Conservation (phyloP, 2,113 vertebrate genomes). For the Oophaga pumilio region DNA sequence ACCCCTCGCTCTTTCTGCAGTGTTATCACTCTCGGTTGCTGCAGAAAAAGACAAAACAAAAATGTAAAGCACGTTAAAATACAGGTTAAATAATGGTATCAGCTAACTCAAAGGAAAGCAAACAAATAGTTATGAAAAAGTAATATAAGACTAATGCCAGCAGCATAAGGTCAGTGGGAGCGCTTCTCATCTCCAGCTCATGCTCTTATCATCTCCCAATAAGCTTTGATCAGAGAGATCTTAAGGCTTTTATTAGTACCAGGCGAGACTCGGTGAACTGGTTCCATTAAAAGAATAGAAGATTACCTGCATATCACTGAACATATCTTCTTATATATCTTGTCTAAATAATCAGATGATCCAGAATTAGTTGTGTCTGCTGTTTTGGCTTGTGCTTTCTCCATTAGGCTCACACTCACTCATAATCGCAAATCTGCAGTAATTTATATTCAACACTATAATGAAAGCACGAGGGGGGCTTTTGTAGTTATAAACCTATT, state of each 20-base stretch:
- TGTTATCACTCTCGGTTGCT: neutral
- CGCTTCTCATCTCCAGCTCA: neutral
- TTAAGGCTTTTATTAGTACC: neutral
- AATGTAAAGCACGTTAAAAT: neutral
- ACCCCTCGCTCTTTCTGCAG: too few relatives aligned
- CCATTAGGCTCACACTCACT: neutral
- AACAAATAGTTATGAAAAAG: neutral
- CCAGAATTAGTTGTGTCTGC: neutral
- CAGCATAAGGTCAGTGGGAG: neutral
- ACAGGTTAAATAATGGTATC: neutral
- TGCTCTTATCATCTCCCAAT: neutral
- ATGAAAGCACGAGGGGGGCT: neutral
- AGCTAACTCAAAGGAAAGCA: neutral
- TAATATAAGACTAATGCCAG: neutral
- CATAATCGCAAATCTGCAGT: neutral
- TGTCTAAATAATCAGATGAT: neutral
- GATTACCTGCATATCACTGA: neutral
- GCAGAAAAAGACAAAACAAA: neutral
- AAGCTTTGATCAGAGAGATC: slow-evolving; percentile 1
- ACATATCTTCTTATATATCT: neutral
- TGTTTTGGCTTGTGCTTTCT: too few relatives aligned
- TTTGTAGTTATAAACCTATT: neutral
- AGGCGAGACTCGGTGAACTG: neutral
- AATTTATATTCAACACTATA: neutral
- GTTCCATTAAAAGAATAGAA: neutral